A percentile compares a stretch with the other conserved stretches of the same genome.
phyloP scores from a whole-genome alignment of 23 tunicate genomes.

The Halocynthia aurantium region DNA sequence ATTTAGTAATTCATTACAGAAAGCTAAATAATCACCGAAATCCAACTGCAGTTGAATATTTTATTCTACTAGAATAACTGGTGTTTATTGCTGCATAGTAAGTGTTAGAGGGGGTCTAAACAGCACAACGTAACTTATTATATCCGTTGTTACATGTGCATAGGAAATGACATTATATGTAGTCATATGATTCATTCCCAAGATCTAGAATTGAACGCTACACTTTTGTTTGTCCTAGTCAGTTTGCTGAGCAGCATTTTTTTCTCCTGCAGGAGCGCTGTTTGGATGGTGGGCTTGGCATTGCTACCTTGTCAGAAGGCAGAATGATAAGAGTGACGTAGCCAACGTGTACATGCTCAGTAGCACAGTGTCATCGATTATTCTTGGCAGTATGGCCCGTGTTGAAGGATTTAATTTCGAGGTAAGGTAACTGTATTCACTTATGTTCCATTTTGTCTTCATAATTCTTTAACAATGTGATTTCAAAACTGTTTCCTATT shows the following conservation, averaged over 20 bases:
- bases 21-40: no score
- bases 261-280: conserved; percentile 59
- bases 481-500: not conserved
- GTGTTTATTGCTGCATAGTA: no score
- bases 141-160: no score
- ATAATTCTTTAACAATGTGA: not conserved
- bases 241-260: not conserved
- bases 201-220: no score
- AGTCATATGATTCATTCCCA: no score
- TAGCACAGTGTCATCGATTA: conserved; percentile 94
- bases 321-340: conserved; percentile 32
- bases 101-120: no score
- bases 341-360: conserved; percentile 80
- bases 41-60: no score
- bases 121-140: no score
- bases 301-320: conserved; percentile 20
- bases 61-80: no score
- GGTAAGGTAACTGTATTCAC: conserved; percentile 23
- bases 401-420: conserved; percentile 87
- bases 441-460: not conserved
- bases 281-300: conserved; percentile 96
- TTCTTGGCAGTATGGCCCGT: conserved; percentile 55
- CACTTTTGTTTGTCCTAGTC: no score
- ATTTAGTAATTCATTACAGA: no score
- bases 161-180: no score